A percentile compares a stretch with the other conserved stretches of the same genome.
phyloP scores from a whole-genome alignment of 1,140 invertebrate species.

The Drosophila persimilis region DNA sequence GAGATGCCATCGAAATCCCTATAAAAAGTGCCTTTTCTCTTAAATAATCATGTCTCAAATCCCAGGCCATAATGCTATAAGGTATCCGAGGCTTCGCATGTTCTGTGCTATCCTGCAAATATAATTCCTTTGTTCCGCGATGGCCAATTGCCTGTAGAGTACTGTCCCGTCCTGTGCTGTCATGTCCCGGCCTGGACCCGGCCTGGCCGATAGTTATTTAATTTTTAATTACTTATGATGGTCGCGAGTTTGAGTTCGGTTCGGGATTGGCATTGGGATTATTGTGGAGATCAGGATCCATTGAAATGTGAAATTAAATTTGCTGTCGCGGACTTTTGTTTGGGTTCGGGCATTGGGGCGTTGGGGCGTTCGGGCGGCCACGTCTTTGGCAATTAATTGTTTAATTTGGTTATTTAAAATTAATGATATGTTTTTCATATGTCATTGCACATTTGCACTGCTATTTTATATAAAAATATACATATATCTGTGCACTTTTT shows the following conservation, averaged over 20 bases:
- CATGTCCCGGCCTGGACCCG: too few species aligned
- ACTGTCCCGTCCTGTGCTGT: too few species aligned
- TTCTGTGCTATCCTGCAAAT: background rate
- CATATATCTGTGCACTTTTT: constrained; percentile 11
- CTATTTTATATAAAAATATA: constrained; percentile 41
- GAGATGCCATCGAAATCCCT: too few species aligned
- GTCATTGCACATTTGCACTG: constrained; percentile 66
- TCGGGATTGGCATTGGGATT: constrained; percentile 5
- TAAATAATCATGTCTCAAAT: too few species aligned
- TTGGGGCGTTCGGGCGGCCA: background rate
- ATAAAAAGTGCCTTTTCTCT: too few species aligned
- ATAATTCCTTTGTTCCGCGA: constrained; percentile 46
- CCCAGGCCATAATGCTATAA: too few species aligned
- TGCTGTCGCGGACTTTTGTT: constrained; percentile 30
- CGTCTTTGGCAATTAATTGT: constrained; percentile 78
- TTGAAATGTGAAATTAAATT: constrained; percentile 79
- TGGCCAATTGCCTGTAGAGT: constrained; percentile 17
- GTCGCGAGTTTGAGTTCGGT: constrained; percentile 39
- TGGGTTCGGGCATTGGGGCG: too few species aligned
- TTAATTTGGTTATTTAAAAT: constrained; percentile 81
- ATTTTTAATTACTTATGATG: constrained; percentile 77
- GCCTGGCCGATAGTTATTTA: constrained; percentile 68
- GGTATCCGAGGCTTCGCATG: too few species aligned
- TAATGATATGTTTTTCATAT: constrained; percentile 80
- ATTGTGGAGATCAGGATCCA: constrained; percentile 2